phyloP scores from a whole-genome alignment of 2,888 invertebrate genomes.

The Eilema sororculum region DNA sequence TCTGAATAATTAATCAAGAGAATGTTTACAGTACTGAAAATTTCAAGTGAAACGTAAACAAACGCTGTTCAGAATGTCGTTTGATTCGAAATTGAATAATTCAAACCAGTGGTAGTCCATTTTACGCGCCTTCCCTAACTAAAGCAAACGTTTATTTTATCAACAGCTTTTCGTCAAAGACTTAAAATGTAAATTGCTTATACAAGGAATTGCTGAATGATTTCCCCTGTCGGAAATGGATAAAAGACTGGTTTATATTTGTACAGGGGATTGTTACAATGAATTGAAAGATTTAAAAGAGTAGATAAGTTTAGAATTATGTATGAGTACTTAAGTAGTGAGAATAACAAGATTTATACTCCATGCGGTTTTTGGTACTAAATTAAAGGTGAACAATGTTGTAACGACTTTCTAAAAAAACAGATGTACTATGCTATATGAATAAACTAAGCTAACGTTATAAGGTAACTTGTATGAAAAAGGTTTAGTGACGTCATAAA shows the following conservation, averaged over 20 bases:
- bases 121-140: constrained; percentile 25
- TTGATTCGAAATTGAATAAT: constrained; percentile 14
- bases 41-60: not conserved
- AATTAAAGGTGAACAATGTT: too few species aligned
- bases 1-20: not conserved
- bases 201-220: constrained; percentile 40
- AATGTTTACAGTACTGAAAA: not conserved
- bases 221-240: constrained; percentile 39
- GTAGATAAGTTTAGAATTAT: not conserved
- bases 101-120: constrained; percentile 35
- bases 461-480: too few species aligned
- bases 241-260: not conserved
- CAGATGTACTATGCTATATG: too few species aligned
- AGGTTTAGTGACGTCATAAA: too few species aligned
- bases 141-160: constrained; percentile 44
- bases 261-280: not conserved
- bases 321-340: too few species aligned
- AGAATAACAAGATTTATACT: not conserved
- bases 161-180: constrained; percentile 43
- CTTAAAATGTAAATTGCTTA: constrained; percentile 47
- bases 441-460: too few species aligned
- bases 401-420: too few species aligned
- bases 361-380: too few species aligned
- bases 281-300: not conserved
- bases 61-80: too few species aligned